Evolutionary conservation across 2,888 invertebrate genomes (phyloP), one percentile per base, ranked within the genome.

Genomic region (Xylota segnis): DNA sequence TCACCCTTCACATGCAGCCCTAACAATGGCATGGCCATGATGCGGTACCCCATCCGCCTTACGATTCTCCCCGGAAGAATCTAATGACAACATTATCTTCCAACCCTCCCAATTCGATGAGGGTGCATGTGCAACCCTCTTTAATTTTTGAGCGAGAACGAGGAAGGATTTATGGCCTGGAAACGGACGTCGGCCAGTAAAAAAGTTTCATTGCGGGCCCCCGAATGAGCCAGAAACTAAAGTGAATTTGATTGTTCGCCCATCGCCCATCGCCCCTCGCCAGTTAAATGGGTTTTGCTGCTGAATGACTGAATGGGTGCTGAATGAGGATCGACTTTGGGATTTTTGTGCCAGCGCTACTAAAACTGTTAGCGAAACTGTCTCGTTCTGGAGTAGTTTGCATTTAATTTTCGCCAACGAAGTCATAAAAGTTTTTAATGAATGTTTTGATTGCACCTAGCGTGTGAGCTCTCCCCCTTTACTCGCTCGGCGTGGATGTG

Each of bases 361-460:
- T 71, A 71, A 77, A 59, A 70, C 56, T 76, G 58, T 68, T 76
- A 66, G 66, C 37, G 52, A 52, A 81, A 75, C 66, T 74, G 75
- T 81, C 70, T 76, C 52, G 71, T 54, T 66, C 65, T 34, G 37
- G 45, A 75, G 79, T 71, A 75, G 84, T 71, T 81, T 81, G 63
- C 75, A 86, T 86, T 86, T 76, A 81, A 86, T 86, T 86, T 72
- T 81, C 76, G 52, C 75, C 84, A 75, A 86, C 81, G 58, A 75
- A 76, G 81, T 81, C 81, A 76, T 86, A 86, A 86, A 86, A 86
- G 84, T 86, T 86, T 84, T 71, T 66, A 86, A 86, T 86, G 81
- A 86, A 86, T 66, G 75, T 71, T 86, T 76, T 86, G 84, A 86
- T 86, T 81, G 84, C 84, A 76, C 40, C 71, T 37, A 81, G 45